Evolutionary conservation across 2,888 invertebrate genomes (phyloP), one percentile per base, ranked within the genome.

Genomic region (Caenorhabditis uteleia): DNA sequence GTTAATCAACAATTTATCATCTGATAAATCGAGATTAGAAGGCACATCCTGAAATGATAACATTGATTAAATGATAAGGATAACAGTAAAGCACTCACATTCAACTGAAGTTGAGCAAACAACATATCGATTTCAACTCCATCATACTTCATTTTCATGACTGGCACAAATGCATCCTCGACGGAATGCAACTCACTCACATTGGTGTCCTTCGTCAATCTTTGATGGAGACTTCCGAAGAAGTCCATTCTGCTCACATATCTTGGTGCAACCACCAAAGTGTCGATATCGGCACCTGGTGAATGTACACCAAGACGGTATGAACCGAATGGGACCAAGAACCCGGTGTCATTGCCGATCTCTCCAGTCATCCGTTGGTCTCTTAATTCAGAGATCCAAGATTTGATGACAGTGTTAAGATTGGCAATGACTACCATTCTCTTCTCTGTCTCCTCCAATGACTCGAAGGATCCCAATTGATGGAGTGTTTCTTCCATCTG

Each of bases 301-400:
- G 93, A 93, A 84, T 95, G 95, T 7, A 97, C 97, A 77, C 98
- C 88, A 18, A 89, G 88, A 47, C 88, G 84, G 84, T 97, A 98
- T 54, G 97, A 97, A 42, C 98, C 98, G 85, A 98, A 99, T 16
- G 97, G 98, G 84, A 93, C 97, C 64, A 98, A 93, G n/a, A n/a
- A n/a, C n/a, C n/a, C n/a, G n/a, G n/a, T n/a, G n/a, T n/a, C n/a
- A n/a, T n/a, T n/a, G n/a, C n/a, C n/a, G n/a, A n/a, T n/a, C n/a
- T n/a, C n/a, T n/a, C n/a, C n/a, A n/a, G n/a, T n/a, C n/a, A n/a
- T n/a, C n/a, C n/a, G n/a, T n/a, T n/a, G n/a, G n/a, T n/a, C n/a
- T n/a, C n/a, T n/a, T n/a, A n/a, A n/a, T n/a, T n/a, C n/a, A n/a
- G n/a, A n/a, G n/a, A n/a, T n/a, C n/a, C n/a, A n/a, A n/a, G n/a